Evolutionary conservation across 2,797 vertebrate genomes (phyloP).

Genomic region (Telmatherina bonti): DNA sequence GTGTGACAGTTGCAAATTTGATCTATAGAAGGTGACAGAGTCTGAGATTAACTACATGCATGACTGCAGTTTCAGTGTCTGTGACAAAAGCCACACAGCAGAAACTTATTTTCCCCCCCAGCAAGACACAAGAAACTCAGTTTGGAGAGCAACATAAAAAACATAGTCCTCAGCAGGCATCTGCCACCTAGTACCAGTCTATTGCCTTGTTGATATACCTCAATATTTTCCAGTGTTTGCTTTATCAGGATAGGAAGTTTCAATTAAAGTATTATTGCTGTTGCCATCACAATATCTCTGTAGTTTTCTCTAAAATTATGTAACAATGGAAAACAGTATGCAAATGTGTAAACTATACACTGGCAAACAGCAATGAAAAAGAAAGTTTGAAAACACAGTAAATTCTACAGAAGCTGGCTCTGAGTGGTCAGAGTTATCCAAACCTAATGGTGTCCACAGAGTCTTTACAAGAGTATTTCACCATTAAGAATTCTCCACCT

Average conservation of each 20-base stretch:
- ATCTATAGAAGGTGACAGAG: not conserved
- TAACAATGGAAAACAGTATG: not conserved
- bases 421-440: too few relatives aligned
- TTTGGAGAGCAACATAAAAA: constrained; percentile 51
- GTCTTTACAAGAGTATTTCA: too few relatives aligned
- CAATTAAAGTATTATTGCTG: constrained; percentile 43
- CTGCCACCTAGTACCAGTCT: constrained; percentile 35
- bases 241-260: constrained; percentile 55
- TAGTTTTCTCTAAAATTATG: constrained; percentile 29
- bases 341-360: not conserved
- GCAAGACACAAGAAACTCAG: constrained; percentile 27
- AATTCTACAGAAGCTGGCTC: too few relatives aligned
- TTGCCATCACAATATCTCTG: constrained; percentile 21
- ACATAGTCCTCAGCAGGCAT: constrained; percentile 51
- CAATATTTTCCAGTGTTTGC: constrained; percentile 60
- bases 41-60: not conserved
- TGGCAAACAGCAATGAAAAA: not conserved
- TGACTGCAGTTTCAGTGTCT: constrained; percentile 20
- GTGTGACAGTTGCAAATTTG: too few relatives aligned
- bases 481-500: too few relatives aligned
- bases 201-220: constrained; percentile 64
- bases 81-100: constrained; percentile 11
- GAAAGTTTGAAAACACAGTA: too few relatives aligned
- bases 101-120: constrained; percentile 36
- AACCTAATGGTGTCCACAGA: too few relatives aligned